These are phyloP conservation scores for Enteromius mattozi DNA, from an alignment of 2,797 vertebrate species.

Conservation along the genomic window DNA sequence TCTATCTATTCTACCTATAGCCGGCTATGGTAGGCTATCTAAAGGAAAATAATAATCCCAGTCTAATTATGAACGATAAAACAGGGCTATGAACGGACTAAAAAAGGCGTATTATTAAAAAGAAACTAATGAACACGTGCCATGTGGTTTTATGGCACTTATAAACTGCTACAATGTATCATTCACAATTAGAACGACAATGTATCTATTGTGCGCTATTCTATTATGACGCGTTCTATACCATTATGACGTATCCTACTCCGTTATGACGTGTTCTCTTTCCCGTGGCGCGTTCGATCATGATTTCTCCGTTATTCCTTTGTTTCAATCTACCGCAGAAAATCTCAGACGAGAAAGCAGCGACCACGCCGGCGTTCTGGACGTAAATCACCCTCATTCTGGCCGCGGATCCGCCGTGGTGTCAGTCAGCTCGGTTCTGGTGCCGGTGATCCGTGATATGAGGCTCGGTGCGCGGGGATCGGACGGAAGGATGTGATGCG, in stretches of 20 bases:
- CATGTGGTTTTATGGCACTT: constrained; percentile 15
- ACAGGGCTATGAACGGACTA: constrained; percentile 41
- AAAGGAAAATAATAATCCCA: constrained; percentile 36
- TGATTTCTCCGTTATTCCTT: constrained; percentile 66
- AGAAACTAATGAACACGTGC: constrained; percentile 6
- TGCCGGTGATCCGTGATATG: constrained; percentile 71
- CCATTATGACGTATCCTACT: constrained; percentile 60
- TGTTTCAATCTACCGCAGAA: constrained; percentile 69
- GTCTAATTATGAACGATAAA: constrained; percentile 36
- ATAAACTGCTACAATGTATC: constrained; percentile 38
- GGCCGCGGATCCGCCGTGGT: constrained; percentile 74
- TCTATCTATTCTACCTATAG: constrained; percentile 64
- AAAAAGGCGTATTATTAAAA: constrained; percentile 42
- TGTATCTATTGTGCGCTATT: constrained; percentile 36
- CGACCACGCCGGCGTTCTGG: constrained; percentile 82
- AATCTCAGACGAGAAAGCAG: constrained; percentile 80
- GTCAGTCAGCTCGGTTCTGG: constrained; percentile 74
- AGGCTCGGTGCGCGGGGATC: constrained; percentile 61
- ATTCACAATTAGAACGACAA: constrained; percentile 39
- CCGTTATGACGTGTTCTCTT: constrained; percentile 59
- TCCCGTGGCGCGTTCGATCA: constrained; percentile 63
- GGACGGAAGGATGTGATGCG: constrained; percentile 54
- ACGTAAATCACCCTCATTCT: constrained; percentile 83
- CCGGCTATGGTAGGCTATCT: constrained; percentile 49
- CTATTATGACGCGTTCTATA: constrained; percentile 45